Percentiles rank a stretch among this genome's conserved stretches.
Evolutionary conservation across 2,113 vertebrate genomes (phyloP).

Genomic region (Coryphaenoides rupestris): DNA sequence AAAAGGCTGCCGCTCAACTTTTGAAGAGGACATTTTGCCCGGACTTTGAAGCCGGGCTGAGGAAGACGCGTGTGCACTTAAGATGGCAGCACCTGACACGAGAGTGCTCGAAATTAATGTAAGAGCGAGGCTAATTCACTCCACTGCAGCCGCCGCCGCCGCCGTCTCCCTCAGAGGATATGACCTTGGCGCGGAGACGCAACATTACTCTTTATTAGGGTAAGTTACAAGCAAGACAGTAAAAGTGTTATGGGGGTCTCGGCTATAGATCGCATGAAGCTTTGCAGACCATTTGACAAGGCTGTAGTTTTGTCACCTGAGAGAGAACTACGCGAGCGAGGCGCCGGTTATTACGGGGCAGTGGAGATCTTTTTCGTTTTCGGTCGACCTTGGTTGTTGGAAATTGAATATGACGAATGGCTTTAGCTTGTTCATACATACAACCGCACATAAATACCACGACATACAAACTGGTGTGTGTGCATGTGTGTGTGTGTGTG

Average conservation of each 20-base stretch:
- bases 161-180: conserved; percentile 26
- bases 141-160: no score
- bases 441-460: no score
- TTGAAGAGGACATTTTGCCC: conserved; percentile 6
- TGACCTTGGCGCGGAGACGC: conserved; percentile 56
- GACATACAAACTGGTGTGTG: no score
- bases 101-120: conserved; percentile 26
- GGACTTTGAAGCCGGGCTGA: conserved; percentile 20
- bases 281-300: conserved; percentile 59
- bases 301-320: conserved; percentile 37
- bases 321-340: conserved; percentile 19
- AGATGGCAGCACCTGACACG: not conserved
- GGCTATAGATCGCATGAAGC: conserved; percentile 46
- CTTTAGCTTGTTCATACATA: no score
- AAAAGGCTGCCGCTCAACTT: conserved; percentile 3
- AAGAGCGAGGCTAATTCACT: conserved; percentile 25
- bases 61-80: conserved; percentile 16
- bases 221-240: conserved; percentile 39
- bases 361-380: conserved; percentile 35
- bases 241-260: conserved; percentile 60
- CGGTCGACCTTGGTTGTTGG: conserved; percentile 19
- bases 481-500: no score
- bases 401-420: not conserved
- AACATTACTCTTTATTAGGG: conserved; percentile 53
- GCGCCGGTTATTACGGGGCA: conserved; percentile 2